Conservation (phyloP, 1,140 invertebrate species). For the Hormaphis cornu region DNA sequence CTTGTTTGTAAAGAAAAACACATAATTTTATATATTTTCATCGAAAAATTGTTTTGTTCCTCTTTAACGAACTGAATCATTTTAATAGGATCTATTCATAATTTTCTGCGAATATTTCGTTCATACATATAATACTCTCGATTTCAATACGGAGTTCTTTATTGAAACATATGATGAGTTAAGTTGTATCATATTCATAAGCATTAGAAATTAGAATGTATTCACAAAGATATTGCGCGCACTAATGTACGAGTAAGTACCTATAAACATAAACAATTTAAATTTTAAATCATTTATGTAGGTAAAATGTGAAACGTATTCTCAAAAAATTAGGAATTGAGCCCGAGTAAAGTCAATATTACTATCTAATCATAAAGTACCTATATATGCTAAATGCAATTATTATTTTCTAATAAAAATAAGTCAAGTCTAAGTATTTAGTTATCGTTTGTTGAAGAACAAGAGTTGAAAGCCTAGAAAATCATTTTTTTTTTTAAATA, state of each 20-base stretch:
- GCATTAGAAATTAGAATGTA: constrained; percentile 7
- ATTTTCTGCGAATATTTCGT: background rate
- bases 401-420: no score
- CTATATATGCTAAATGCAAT: no score
- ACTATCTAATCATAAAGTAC: no score
- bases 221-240: background rate
- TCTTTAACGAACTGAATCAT: background rate
- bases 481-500: no score
- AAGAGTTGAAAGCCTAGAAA: no score
- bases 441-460: no score
- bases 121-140: background rate
- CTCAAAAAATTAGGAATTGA: no score
- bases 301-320: no score
- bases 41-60: constrained; percentile 8
- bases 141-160: background rate
- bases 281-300: no score
- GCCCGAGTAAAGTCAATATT: no score
- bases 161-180: background rate
- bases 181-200: background rate
- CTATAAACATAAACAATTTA: no score
- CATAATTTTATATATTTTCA: constrained; percentile 10
- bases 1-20: background rate
- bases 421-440: no score
- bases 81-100: constrained; percentile 13
- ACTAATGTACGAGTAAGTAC: background rate